Evolutionary conservation across 2,888 invertebrate species (phyloP).

Genomic region (Venusia cambrica): DNA sequence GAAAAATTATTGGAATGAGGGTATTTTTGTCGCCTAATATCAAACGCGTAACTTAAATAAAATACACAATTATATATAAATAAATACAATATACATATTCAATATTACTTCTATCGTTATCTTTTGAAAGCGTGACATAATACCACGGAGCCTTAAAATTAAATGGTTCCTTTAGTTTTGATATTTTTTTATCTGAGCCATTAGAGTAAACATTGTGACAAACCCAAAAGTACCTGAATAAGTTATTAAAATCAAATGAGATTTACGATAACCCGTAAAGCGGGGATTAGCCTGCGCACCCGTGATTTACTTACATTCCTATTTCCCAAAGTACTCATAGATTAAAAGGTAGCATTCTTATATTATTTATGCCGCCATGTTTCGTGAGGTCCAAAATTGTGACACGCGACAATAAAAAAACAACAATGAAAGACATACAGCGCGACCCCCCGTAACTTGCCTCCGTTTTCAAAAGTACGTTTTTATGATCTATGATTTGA

Average conservation of each 20-base stretch:
- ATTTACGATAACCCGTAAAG: conserved; percentile 76
- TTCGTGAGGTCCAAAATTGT: conserved; percentile 64
- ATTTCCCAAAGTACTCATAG: conserved; percentile 55
- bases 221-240: conserved; percentile 62
- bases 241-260: conserved; percentile 75
- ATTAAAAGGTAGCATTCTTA: conserved; percentile 58
- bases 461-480: conserved; percentile 58
- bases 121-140: too few relatives aligned
- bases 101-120: too few relatives aligned
- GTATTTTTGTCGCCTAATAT: too few relatives aligned
- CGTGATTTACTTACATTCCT: conserved; percentile 68
- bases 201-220: conserved; percentile 32
- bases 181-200: conserved; percentile 4
- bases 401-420: conserved; percentile 72
- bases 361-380: conserved; percentile 63
- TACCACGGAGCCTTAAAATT: too few relatives aligned
- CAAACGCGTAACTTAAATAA: too few relatives aligned
- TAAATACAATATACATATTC: too few relatives aligned
- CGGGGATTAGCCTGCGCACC: conserved; percentile 62
- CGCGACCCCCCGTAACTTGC: conserved; percentile 70
- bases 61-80: too few relatives aligned
- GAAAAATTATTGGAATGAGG: too few relatives aligned
- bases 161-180: too few relatives aligned
- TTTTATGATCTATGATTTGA: conserved; percentile 80
- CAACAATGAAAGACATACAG: conserved; percentile 61